Conservation (phyloP, 2,888 invertebrate genomes). For the Thymelicus acteon region DNA sequence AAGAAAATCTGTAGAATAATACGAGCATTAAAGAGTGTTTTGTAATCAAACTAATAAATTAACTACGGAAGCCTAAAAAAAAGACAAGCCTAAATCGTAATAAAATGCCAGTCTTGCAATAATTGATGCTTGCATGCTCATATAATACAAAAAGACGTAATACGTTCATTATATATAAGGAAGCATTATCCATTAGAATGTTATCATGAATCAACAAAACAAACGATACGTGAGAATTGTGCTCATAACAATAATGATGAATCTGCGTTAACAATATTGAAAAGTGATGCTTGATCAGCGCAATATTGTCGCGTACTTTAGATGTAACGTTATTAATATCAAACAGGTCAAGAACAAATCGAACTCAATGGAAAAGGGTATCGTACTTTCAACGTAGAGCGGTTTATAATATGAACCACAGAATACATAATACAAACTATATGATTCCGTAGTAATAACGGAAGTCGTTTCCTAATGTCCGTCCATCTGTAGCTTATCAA, state of each 20-base stretch:
- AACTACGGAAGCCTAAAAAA: too few relatives aligned
- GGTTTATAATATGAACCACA: too few relatives aligned
- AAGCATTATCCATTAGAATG: constrained; percentile 25
- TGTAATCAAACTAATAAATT: too few relatives aligned
- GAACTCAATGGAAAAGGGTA: background rate
- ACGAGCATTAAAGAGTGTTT: too few relatives aligned
- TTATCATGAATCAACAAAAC: constrained; percentile 33
- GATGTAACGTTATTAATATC: constrained; percentile 7
- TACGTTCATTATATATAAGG: constrained; percentile 17
- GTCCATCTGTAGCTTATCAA: too few relatives aligned
- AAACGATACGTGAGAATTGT: constrained; percentile 38
- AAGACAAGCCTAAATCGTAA: background rate
- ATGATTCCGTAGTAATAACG: too few relatives aligned
- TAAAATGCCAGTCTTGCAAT: background rate
- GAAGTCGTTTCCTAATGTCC: too few relatives aligned
- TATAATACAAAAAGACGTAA: background rate
- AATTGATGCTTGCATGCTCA: constrained; percentile 7
- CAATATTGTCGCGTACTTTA: constrained; percentile 15
- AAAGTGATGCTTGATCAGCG: constrained; percentile 13
- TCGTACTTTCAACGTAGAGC: too few relatives aligned
- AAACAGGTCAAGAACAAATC: background rate
- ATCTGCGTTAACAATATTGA: constrained; percentile 21
- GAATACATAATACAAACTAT: too few relatives aligned
- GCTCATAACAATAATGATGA: constrained; percentile 27
- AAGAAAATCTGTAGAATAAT: too few relatives aligned